These are phyloP conservation scores for Mastomys natalensis DNA, from an alignment of 2,113 vertebrate genomes.

Conservation along the genomic window DNA sequence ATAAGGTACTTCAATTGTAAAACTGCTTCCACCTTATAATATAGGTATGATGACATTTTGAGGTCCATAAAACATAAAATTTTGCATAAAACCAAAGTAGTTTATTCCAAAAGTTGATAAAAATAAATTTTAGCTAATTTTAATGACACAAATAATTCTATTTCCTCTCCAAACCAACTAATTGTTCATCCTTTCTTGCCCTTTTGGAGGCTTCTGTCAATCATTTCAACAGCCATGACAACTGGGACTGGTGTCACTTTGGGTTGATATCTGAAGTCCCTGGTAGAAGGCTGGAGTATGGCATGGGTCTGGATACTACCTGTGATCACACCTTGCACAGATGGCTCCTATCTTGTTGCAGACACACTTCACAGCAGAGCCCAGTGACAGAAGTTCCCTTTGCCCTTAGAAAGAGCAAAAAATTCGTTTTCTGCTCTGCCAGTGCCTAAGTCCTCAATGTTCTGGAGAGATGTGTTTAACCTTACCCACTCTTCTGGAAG, in stretches of 20 bases:
- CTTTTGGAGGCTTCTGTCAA: neutral
- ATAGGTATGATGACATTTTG: neutral
- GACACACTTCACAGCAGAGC: no score
- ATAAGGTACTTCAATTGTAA: neutral
- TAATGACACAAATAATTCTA: neutral
- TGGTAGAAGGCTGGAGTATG: neutral
- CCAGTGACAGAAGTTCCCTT: neutral
- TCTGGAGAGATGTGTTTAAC: neutral
- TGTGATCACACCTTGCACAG: neutral
- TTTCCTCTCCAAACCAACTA: neutral
- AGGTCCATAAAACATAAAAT: neutral
- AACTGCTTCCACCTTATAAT: neutral
- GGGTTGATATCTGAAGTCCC: neutral
- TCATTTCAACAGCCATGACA: neutral
- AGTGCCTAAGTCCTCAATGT: neutral
- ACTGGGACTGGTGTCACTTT: neutral
- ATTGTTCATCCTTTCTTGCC: neutral
- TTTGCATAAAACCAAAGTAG: neutral
- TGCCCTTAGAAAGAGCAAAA: neutral
- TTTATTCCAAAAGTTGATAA: slow-evolving; percentile 12
- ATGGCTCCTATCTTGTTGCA: neutral
- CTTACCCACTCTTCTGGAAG: neutral
- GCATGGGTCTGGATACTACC: neutral
- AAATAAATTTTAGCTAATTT: slow-evolving; percentile 15
- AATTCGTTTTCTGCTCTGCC: neutral